Base-by-base conservation (phyloP, 2,113 vertebrate species). In the Hippoglossus stenolepis region DNA sequence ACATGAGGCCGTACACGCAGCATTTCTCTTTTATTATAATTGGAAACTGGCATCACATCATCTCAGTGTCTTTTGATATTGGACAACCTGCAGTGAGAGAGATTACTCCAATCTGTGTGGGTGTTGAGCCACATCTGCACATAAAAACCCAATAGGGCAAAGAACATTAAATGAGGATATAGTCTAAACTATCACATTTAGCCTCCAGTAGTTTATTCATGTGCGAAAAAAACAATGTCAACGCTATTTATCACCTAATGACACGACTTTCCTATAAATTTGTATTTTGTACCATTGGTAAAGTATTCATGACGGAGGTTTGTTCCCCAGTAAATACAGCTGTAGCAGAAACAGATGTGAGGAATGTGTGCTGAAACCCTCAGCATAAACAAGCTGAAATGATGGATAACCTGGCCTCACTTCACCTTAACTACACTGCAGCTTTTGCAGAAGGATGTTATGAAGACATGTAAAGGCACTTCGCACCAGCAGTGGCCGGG, bases 401-500 rank as follows among this genome's bases (percentile, higher is more conserved):
- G 23, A 85, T 62, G 31, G 40, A 69, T 59, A 65, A 28, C 5
- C 8, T 15, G 12, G 47, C 40, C 23, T 73, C 21, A 49, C 51
- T 76, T 57, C 56, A 38, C 58, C 26, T 79, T 65, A 58, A 64
- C 79, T 56, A 80, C 69, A 65, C 14, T 70, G 43, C 57, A 68
- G 66, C 58, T 60, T 58, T 68, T 65, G 65, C 23, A 70, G 38
- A 14, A 40, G 57, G 35, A 51, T 79, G 70, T 57, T 74, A 74
- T 68, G 47, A 43, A 78, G 70, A 90, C 79, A 86, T 78, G 85
- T 68, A 79, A 78, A 85, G 43, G 72, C 71, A 81, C 77, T 85
- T 86, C 68, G 83, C 84, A 74, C 73, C 56, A 61, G 45, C 76
- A 35, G 79, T 40, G 68, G 54, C 73, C 56, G 4, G 79, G 79